These are phyloP conservation scores for Macaria notata DNA, from an alignment of 2,888 invertebrate species.

Conservation along the genomic window DNA sequence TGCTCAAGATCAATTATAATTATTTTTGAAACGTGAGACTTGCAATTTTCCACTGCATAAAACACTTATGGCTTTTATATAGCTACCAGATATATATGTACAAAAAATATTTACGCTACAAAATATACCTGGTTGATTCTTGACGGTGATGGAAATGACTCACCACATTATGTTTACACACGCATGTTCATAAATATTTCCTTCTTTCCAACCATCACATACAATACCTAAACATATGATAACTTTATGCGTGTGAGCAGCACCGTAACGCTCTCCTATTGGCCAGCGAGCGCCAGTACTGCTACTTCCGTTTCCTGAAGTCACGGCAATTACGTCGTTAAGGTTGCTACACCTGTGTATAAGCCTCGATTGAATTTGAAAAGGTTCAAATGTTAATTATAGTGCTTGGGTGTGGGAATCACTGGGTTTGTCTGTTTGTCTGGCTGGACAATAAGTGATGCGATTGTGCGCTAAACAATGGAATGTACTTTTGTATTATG, in stretches of 20 bases:
- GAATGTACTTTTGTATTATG: slow-evolving; percentile 5
- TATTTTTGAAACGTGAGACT: no score
- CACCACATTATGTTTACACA: no score
- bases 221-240: slow-evolving; percentile 20
- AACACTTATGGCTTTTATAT: no score
- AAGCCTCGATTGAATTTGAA: slow-evolving; percentile 41
- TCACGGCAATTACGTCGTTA: slow-evolving; percentile 56
- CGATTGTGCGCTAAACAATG: slow-evolving; percentile 27
- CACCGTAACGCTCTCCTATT: slow-evolving; percentile 65
- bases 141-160: no score
- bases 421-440: slow-evolving; percentile 25
- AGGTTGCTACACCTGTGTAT: slow-evolving; percentile 62
- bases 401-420: slow-evolving; percentile 14
- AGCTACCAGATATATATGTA: no score
- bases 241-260: slow-evolving; percentile 37
- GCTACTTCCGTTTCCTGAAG: slow-evolving; percentile 73
- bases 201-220: neutral
- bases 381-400: slow-evolving; percentile 18
- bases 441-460: slow-evolving; percentile 33
- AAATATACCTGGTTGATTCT: no score
- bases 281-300: slow-evolving; percentile 37
- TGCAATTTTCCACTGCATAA: no score
- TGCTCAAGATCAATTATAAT: no score
- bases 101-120: no score
- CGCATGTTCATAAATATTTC: no score